Base-by-base conservation (phyloP, 2,888 invertebrate species). In the Mimachlamys varia region DNA sequence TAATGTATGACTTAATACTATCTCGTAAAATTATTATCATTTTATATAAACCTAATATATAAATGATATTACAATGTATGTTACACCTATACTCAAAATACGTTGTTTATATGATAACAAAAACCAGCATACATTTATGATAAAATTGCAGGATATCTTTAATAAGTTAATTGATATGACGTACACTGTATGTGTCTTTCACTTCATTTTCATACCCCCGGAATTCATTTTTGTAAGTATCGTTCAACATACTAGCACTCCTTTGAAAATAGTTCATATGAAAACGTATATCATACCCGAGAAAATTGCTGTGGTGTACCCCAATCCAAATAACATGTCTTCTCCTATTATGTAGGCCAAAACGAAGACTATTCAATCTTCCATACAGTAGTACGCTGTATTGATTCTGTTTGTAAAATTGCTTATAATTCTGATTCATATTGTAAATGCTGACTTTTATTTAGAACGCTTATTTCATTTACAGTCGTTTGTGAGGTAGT, bases 251-350 rank as follows among this genome's bases (percentile, higher is more conserved):
- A 19, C 58, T 22, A 58, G 58, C 22, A 58, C 1, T 58, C 58
- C 62, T 2, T 10, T 76, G 0, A 7, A 76, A 4, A 76, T 7
- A 33, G 2, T 76, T 33, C 15, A 19, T 33, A 13, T 76, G 15
- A 33, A 27, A 12, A 76, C 12, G n/a, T n/a, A 33, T 76, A 12
- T 27, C 58, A 58, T 58, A 44, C 19, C 58, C 58, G 58, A 58
- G 58, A n/a, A n/a, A 58, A 58, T n/a, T 58, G 58, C 76, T 76
- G 76, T 33, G 76, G 27, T 76, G 76, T 76, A 27, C 76, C 27
- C 33, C 27, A 22, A n/a, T n/a, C 58, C 15, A 58, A 58, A 58
- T 58, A 58, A 58, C 58, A 58, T 58, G 58, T 58, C n/a, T 33
- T 76, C 27, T 0, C 76, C 27, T 10, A 27, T 76, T 58, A 7